These are phyloP conservation scores for Perca schrenkii DNA, from an alignment of 2,113 vertebrate species.

Conservation along the genomic window DNA sequence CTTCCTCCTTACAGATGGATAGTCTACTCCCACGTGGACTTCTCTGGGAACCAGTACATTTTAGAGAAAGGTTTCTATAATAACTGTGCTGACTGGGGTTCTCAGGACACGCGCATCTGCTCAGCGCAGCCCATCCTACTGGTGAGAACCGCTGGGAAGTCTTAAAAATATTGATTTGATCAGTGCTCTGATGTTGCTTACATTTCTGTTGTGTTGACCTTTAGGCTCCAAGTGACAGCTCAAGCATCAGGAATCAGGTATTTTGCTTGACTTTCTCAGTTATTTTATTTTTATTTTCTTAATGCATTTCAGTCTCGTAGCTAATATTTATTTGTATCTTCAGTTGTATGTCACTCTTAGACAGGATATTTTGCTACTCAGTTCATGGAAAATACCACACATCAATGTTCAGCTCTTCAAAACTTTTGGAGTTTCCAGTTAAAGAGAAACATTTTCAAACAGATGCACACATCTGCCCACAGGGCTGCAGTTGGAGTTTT, in stretches of 20 bases:
- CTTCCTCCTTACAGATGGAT: constrained; percentile 87
- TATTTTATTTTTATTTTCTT: neutral
- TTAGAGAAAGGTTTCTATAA: constrained; percentile 96
- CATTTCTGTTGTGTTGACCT: constrained; percentile 30
- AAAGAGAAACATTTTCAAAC: neutral
- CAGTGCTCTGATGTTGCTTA: neutral
- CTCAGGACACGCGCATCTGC: constrained; percentile 84
- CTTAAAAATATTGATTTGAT: neutral
- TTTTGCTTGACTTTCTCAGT: neutral
- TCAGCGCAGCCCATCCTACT: constrained; percentile 92
- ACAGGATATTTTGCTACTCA: neutral
- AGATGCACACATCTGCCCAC: neutral
- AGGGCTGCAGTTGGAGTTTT: neutral
- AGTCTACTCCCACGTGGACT: constrained; percentile 93
- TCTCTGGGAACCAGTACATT: constrained; percentile 92
- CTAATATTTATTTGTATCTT: neutral
- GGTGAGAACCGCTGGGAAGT: constrained; percentile 75
- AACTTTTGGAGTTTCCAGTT: no score
- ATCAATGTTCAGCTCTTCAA: no score
- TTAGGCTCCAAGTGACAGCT: constrained; percentile 72
- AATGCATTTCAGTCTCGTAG: neutral
- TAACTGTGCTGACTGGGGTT: constrained; percentile 93
- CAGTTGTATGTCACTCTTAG: neutral
- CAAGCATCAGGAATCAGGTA: constrained; percentile 70
- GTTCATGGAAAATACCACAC: neutral